Evolutionary conservation across 2,888 invertebrate genomes (phyloP).

Genomic region (Lithophane leautieri): DNA sequence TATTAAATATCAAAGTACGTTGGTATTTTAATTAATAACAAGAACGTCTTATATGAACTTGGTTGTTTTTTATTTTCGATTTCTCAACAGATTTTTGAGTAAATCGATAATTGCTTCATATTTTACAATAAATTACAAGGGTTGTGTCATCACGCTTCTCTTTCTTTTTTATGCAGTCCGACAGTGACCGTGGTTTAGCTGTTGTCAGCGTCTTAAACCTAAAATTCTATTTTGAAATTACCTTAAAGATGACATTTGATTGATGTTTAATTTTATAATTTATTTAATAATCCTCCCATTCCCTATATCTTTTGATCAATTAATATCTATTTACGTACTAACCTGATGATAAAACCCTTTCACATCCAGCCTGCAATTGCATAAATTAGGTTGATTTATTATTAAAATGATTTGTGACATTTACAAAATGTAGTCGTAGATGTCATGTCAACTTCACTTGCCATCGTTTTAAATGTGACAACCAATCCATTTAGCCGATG

Average conservation of each 20-base stretch:
- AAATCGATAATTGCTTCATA: too few relatives aligned
- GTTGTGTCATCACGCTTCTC: too few relatives aligned
- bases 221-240: neutral
- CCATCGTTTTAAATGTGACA: constrained; percentile 1
- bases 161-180: too few relatives aligned
- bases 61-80: too few relatives aligned
- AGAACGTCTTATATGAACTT: too few relatives aligned
- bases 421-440: neutral
- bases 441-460: constrained; percentile 23
- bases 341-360: neutral
- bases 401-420: constrained; percentile 3
- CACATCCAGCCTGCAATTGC: neutral
- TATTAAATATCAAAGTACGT: too few relatives aligned
- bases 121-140: too few relatives aligned
- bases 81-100: too few relatives aligned
- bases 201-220: too few relatives aligned
- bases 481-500: constrained; percentile 11
- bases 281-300: neutral
- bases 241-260: neutral
- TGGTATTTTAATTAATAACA: too few relatives aligned
- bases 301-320: neutral
- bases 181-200: too few relatives aligned
- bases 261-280: neutral
- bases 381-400: neutral
- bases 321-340: neutral